Evolutionary conservation across 2,888 invertebrate genomes (phyloP).

Genomic region (Papilio elwesi): DNA sequence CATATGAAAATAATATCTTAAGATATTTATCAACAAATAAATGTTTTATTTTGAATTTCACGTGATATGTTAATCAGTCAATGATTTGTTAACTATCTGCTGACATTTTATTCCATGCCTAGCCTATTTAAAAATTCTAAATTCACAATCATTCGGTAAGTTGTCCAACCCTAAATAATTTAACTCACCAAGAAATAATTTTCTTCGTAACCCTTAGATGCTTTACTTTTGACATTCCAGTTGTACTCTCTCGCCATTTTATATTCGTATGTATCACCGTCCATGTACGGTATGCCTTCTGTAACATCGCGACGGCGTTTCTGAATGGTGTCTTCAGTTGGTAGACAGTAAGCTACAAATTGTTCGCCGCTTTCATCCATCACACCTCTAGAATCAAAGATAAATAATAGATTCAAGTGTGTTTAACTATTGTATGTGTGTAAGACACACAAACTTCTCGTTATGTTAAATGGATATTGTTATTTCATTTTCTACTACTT

Average conservation of each 20-base stretch:
- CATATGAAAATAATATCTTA: no score
- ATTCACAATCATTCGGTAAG: no score
- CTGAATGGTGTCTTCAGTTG: slow-evolving; percentile 95
- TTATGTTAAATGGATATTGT: no score
- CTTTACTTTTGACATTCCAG: slow-evolving; percentile 99
- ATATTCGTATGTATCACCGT: slow-evolving; percentile 97
- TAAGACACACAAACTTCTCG: no score
- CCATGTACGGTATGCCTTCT: slow-evolving; percentile 91
- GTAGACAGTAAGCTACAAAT: slow-evolving; percentile 99
- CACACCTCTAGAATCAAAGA: slow-evolving; percentile 90
- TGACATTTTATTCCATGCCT: no score
- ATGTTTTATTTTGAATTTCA: no score
- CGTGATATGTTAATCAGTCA: no score
- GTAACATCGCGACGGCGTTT: slow-evolving; percentile 93
- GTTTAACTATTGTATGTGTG: no score
- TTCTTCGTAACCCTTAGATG: slow-evolving; percentile 97
- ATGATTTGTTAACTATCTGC: no score
- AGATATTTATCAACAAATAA: no score
- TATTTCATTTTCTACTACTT: no score
- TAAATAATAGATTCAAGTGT: background rate
- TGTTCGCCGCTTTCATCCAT: slow-evolving; percentile 99
- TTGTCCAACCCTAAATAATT: background rate
- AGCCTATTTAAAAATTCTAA: no score
- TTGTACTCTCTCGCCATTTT: slow-evolving; percentile 99
- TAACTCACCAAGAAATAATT: slow-evolving; percentile 93